Percentiles rank a stretch among this genome's conserved stretches.
Conservation (phyloP, 2,888 invertebrate species). For the Archips crataeganus region DNA sequence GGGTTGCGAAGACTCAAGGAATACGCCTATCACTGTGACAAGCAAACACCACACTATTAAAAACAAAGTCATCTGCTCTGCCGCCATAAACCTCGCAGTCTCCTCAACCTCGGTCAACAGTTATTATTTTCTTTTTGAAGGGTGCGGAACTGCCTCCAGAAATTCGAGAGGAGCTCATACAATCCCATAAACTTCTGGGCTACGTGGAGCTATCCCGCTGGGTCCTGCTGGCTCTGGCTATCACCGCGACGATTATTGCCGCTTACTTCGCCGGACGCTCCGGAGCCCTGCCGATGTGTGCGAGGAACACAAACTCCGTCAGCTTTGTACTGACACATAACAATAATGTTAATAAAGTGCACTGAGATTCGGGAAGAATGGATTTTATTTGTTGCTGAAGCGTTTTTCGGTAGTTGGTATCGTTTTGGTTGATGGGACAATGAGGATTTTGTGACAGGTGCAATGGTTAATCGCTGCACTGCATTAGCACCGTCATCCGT, state of each 20-base stretch:
- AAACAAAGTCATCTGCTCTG: not conserved
- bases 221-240: slow-evolving; percentile 66
- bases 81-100: too few relatives aligned
- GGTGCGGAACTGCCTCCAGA: slow-evolving; percentile 69
- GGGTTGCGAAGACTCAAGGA: too few relatives aligned
- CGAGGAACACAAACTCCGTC: slow-evolving; percentile 68
- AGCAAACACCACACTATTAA: too few relatives aligned
- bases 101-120: not conserved
- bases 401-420: not conserved
- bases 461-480: too few relatives aligned
- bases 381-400: not conserved
- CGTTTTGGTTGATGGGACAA: not conserved
- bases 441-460: too few relatives aligned
- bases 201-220: slow-evolving; percentile 75
- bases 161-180: slow-evolving; percentile 65
- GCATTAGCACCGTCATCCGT: too few relatives aligned
- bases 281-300: slow-evolving; percentile 59
- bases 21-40: too few relatives aligned
- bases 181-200: slow-evolving; percentile 65
- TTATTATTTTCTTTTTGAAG: slow-evolving; percentile 54
- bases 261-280: slow-evolving; percentile 56
- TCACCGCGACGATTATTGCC: slow-evolving; percentile 53
- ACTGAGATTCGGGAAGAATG: slow-evolving; percentile 40
- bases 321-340: slow-evolving; percentile 70
- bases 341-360: slow-evolving; percentile 64